Evolutionary conservation across 2,888 invertebrate species (phyloP).

Genomic region (Euplexia lucipara): DNA sequence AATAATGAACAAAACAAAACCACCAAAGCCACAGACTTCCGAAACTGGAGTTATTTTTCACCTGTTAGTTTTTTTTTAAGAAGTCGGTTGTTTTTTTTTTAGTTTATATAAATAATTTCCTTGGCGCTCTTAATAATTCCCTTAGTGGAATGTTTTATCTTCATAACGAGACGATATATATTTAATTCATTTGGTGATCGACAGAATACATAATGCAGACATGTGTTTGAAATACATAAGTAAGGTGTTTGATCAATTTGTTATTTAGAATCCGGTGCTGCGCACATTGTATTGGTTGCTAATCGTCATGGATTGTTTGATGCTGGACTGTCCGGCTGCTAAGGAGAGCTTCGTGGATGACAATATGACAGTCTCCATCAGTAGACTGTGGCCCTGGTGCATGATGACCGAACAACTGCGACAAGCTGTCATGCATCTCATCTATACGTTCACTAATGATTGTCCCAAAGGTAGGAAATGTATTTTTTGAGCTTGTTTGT

Average conservation of each 20-base stretch:
- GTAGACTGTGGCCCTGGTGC: conserved; percentile 93
- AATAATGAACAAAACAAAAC: too few relatives aligned
- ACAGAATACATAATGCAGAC: conserved; percentile 26
- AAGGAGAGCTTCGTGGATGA: conserved; percentile 90
- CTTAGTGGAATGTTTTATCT: not conserved
- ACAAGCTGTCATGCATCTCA: conserved; percentile 89
- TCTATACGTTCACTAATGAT: conserved; percentile 92
- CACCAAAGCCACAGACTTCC: too few relatives aligned
- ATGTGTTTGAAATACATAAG: conserved; percentile 28
- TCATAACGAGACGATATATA: conserved; percentile 6
- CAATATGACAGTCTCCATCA: conserved; percentile 91
- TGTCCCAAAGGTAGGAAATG: conserved; percentile 92
- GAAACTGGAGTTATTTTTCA: too few relatives aligned
- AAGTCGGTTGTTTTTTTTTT: too few relatives aligned
- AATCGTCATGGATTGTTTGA: conserved; percentile 91
- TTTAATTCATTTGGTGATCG: conserved; percentile 25
- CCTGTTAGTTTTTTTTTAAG: too few relatives aligned
- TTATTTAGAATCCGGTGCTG: conserved; percentile 87
- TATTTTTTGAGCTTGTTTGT: too few relatives aligned
- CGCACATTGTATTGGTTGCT: conserved; percentile 91
- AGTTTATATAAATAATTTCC: conserved; percentile 13
- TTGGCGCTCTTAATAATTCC: too few relatives aligned
- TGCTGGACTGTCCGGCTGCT: conserved; percentile 88
- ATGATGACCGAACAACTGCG: conserved; percentile 90
- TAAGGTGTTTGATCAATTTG: conserved; percentile 2